phyloP scores from a whole-genome alignment of 2,888 invertebrate genomes.

The Apeira syringaria region DNA sequence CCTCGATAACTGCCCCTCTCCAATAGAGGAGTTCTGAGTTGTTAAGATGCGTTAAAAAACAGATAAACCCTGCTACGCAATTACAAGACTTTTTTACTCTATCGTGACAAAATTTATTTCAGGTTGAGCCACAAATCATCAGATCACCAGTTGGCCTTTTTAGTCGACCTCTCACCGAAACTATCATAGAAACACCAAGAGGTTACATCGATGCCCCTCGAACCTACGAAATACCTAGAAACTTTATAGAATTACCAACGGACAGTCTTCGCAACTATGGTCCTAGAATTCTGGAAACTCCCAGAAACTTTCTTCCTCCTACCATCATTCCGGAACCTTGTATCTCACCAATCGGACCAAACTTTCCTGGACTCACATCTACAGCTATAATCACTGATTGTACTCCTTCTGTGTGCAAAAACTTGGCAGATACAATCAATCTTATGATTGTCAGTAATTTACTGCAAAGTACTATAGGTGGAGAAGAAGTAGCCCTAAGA shows the following conservation, averaged over 20 bases:
- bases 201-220: constrained; percentile 6
- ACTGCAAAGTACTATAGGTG: constrained; percentile 49
- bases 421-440: constrained; percentile 62
- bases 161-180: constrained; percentile 7
- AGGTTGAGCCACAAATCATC: constrained; percentile 46
- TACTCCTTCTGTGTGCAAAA: constrained; percentile 61
- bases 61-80: too few relatives aligned
- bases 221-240: constrained; percentile 2
- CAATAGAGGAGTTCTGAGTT: too few relatives aligned
- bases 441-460: constrained; percentile 63
- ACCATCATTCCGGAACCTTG: constrained; percentile 1
- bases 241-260: constrained; percentile 2
- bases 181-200: constrained; percentile 10
- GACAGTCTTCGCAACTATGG: not conserved
- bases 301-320: constrained; percentile 1
- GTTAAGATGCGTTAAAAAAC: too few relatives aligned
- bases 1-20: too few relatives aligned
- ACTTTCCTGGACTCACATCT: constrained; percentile 21
- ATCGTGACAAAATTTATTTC: constrained; percentile 33
- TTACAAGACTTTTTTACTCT: too few relatives aligned
- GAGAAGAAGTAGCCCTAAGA: constrained; percentile 45
- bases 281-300: constrained; percentile 1
- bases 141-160: constrained; percentile 30
- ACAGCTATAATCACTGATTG: constrained; percentile 63
- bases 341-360: not conserved